Evolutionary conservation across 2,888 invertebrate species (phyloP).

Genomic region (Labia minor): DNA sequence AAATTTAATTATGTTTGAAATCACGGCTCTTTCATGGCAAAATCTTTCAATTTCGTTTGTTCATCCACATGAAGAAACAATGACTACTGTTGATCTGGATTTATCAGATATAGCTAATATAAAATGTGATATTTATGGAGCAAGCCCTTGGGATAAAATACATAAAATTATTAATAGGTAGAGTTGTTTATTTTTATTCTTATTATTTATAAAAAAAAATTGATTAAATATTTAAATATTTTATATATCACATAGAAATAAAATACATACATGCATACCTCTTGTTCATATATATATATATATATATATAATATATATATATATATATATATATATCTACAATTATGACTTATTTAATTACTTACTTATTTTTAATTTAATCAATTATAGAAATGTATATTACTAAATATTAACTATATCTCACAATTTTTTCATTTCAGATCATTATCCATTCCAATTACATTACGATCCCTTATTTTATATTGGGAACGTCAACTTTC

Average conservation of each 20-base stretch:
- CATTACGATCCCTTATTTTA: constrained; percentile 75
- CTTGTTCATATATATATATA: too few relatives aligned
- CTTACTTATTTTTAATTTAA: too few relatives aligned
- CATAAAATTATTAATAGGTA: constrained; percentile 26
- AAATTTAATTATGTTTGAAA: constrained; percentile 77
- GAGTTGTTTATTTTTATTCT: neutral
- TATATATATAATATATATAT: too few relatives aligned
- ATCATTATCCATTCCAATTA: constrained; percentile 85
- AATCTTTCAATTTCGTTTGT: constrained; percentile 84
- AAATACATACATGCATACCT: too few relatives aligned
- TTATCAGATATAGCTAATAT: constrained; percentile 68
- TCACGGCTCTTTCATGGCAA: constrained; percentile 79
- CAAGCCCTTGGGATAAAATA: constrained; percentile 43
- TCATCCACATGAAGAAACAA: constrained; percentile 82
- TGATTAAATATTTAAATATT: too few relatives aligned
- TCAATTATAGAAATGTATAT: too few relatives aligned
- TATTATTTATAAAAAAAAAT: too few relatives aligned
- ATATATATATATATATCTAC: too few relatives aligned
- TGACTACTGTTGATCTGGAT: constrained; percentile 86
- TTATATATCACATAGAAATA: too few relatives aligned
- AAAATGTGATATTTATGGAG: constrained; percentile 63
- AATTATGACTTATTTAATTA: too few relatives aligned
- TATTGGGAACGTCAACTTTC: constrained; percentile 68
- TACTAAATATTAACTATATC: too few relatives aligned
- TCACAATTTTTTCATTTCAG: constrained; percentile 31